Conservation (phyloP, 2,113 vertebrate genomes). For the Cariama cristata region DNA sequence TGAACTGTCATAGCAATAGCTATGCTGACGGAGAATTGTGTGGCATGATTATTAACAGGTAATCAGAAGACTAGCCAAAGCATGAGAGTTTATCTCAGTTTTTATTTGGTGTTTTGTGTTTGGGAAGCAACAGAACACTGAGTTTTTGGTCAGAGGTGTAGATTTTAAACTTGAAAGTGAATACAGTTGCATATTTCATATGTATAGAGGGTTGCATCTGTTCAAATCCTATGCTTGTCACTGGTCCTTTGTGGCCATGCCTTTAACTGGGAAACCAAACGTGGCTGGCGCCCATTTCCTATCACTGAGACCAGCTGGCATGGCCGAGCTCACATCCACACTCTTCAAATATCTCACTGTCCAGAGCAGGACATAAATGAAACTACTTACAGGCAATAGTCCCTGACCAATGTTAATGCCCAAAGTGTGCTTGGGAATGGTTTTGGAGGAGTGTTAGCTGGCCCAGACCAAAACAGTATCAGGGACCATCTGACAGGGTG, state of each 20-base stretch:
- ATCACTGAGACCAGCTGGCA: not conserved
- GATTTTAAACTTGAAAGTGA: not conserved
- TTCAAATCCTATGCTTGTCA: not conserved
- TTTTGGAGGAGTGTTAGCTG: not conserved
- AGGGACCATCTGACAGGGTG: not conserved
- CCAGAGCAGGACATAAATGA: not conserved
- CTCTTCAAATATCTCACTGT: not conserved
- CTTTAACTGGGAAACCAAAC: not conserved
- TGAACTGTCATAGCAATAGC: not conserved
- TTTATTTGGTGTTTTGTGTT: not conserved
- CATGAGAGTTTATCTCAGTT: not conserved
- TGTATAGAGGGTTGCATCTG: not conserved
- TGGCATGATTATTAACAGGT: not conserved
- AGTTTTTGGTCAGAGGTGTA: not conserved
- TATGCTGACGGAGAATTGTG: not conserved
- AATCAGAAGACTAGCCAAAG: fast-evolving
- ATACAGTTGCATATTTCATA: not conserved
- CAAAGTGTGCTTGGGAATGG: not conserved
- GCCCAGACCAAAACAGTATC: not conserved
- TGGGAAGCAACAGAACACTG: not conserved
- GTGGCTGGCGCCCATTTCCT: not conserved
- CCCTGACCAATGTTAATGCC: not conserved
- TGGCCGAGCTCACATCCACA: not conserved
- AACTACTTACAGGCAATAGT: not conserved
- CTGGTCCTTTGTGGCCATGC: not conserved